phyloP scores from a whole-genome alignment of 2,113 vertebrate species.

The Bothrops jararaca region DNA sequence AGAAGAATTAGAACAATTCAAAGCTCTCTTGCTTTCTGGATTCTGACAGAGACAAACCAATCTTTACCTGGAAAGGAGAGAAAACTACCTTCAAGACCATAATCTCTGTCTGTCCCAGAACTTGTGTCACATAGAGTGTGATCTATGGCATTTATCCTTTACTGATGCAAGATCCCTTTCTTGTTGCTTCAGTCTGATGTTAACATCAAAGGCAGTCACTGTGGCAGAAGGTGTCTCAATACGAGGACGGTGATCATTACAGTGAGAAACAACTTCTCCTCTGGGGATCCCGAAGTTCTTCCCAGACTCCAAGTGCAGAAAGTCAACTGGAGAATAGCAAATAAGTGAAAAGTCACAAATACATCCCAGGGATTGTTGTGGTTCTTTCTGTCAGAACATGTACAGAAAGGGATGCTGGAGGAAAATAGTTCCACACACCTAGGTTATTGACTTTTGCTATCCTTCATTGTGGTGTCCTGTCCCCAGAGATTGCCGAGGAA shows the following conservation, averaged over 20 bases:
- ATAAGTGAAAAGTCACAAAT: background rate
- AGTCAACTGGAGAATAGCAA: background rate
- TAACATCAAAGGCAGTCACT: background rate
- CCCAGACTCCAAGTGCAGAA: background rate
- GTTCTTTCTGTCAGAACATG: background rate
- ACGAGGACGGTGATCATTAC: background rate
- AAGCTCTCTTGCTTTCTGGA: background rate
- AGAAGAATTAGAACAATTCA: background rate
- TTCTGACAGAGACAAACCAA: background rate
- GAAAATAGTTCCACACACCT: background rate
- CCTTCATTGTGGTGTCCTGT: background rate
- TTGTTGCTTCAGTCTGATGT: background rate
- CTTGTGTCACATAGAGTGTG: too few species aligned
- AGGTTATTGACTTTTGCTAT: background rate
- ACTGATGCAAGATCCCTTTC: background rate
- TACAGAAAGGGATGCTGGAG: background rate
- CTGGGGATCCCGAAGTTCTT: background rate
- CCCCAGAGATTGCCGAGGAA: background rate
- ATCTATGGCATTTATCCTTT: background rate
- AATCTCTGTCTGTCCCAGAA: background rate
- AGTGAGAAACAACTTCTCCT: background rate
- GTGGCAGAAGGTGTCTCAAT: background rate
- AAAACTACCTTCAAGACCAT: background rate
- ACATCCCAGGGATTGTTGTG: background rate
- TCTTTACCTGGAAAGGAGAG: background rate